These are phyloP conservation scores for Papilio protenor DNA, from an alignment of 2,888 invertebrate genomes.

Conservation along the genomic window DNA sequence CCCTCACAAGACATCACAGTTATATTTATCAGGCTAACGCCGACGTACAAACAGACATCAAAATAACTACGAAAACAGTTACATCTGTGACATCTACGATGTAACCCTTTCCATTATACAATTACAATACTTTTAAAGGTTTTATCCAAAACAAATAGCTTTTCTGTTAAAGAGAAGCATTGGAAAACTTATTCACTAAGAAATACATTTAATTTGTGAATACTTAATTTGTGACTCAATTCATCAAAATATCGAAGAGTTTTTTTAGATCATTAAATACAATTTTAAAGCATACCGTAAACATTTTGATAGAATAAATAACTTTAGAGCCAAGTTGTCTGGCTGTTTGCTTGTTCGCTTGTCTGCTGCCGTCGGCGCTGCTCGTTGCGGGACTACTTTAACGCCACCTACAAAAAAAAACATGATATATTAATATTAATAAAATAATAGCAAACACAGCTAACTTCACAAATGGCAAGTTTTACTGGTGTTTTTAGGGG, in stretches of 20 bases:
- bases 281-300: slow-evolving; percentile 22
- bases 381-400: slow-evolving; percentile 36
- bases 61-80: background rate
- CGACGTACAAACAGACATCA: slow-evolving; percentile 45
- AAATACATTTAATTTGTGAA: slow-evolving; percentile 9
- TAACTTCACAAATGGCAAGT: background rate
- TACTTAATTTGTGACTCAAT: background rate
- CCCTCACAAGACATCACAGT: slow-evolving; percentile 60
- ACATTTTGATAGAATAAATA: slow-evolving; percentile 7
- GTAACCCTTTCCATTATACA: background rate
- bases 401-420: slow-evolving; percentile 46
- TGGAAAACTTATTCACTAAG: slow-evolving; percentile 37
- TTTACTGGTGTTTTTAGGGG: background rate
- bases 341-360: background rate
- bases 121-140: background rate
- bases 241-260: background rate
- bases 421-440: background rate
- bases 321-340: background rate
- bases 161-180: slow-evolving; percentile 40
- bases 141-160: slow-evolving; percentile 31
- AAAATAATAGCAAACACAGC: background rate
- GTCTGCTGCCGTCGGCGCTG: slow-evolving; percentile 38
- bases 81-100: background rate
- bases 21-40: slow-evolving; percentile 56
- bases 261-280: background rate